These are phyloP conservation scores for Silurus meridionalis DNA, from an alignment of 2,113 vertebrate genomes.

Conservation along the genomic window DNA sequence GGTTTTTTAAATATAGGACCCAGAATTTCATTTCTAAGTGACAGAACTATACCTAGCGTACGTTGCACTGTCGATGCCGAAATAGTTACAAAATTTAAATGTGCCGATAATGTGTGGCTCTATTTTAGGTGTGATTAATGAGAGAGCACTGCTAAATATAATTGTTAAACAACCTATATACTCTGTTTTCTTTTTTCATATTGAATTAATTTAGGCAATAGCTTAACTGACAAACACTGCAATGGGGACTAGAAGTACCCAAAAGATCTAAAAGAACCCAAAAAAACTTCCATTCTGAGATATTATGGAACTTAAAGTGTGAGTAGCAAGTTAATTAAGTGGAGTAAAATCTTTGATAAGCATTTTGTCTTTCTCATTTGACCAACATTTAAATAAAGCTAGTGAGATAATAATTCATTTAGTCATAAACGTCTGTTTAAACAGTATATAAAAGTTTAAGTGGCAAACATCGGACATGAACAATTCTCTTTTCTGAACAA, in stretches of 20 bases:
- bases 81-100: not conserved
- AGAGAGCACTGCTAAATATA: not conserved
- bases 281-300: too few relatives aligned
- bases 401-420: not conserved
- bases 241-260: not conserved
- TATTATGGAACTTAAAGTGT: not conserved
- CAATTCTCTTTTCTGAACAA: not conserved
- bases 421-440: not conserved
- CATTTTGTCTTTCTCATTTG: not conserved
- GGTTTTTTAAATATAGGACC: not conserved
- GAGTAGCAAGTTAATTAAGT: not conserved
- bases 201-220: not conserved
- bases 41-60: not conserved
- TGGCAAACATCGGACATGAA: not conserved
- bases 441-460: not conserved
- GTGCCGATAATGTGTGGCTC: not conserved
- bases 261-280: too few relatives aligned
- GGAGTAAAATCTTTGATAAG: not conserved
- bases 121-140: not conserved
- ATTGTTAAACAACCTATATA: not conserved
- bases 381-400: not conserved
- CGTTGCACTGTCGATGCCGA: not conserved
- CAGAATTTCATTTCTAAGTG: not conserved
- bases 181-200: not conserved
- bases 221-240: not conserved